Base-by-base conservation (phyloP, 2,888 invertebrate species). In the Parochlus steinenii region DNA sequence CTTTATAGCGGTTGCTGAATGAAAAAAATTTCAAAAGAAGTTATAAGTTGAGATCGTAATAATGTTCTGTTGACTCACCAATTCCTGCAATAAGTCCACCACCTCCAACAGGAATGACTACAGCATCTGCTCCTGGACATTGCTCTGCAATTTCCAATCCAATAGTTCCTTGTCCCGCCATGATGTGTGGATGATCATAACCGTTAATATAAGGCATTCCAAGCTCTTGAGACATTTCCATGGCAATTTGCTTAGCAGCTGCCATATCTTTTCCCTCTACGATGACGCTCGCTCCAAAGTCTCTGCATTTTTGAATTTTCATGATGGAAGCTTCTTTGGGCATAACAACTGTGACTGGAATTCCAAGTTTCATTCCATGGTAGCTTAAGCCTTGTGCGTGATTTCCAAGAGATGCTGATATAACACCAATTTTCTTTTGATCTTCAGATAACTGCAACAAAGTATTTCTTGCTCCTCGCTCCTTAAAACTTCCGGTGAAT, bases 401-500 rank as follows among this genome's bases (percentile, higher is more conserved):
- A 56, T 93, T 95, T 1, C 93, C 93, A 35, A 92, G 68, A 0
- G 90, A 90, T 0, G 93, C 92, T 1, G 92, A 86, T 39, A 90
- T 83, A 0, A 93, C 87, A 2, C 93, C 93, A 3, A 55, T 61
- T 36, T 61, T 56, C 48, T 73, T 77, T 45, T 82, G 73, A 23
- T 80, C 77, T 36, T 71, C 63, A 2, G 74, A 59, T 3, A 93
- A 61, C 54, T 77, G 76, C 30, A 85, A 55, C 30, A 93, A 59
- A 0, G 86, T 79, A 50, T 86, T 85, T 11, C 90, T 64, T 0
- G 93, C 93, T 2, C 93, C 93, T 41, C 93, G 69, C 53, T 95
- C 93, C 56, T 93, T 93, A 54, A 93, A 92, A 57, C 89, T 92
- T 53, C 93, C 93, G n/a, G 93, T 95, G 43, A 72, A 75, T 60